Evolutionary conservation across 2,888 invertebrate species (phyloP).

Genomic region (Merodon equestris): DNA sequence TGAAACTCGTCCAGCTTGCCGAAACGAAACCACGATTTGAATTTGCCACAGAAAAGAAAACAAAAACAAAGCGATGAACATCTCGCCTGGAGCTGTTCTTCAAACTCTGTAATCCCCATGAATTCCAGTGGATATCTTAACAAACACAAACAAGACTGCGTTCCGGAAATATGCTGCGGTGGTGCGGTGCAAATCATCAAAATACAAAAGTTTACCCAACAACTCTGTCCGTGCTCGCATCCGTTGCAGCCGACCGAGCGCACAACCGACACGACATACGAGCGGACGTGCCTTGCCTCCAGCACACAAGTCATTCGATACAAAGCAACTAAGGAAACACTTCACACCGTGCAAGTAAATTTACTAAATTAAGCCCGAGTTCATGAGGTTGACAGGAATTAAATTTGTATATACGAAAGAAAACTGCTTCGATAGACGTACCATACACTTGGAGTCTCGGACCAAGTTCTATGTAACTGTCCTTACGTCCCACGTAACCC

Average conservation of each 20-base stretch:
- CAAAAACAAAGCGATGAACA: too few species aligned
- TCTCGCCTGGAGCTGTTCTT: too few species aligned
- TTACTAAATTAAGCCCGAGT: conserved; percentile 61
- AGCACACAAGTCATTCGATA: conserved; percentile 44
- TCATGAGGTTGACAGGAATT: conserved; percentile 64
- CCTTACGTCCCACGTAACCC: not conserved
- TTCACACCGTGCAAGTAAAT: conserved; percentile 58
- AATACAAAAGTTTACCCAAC: conserved; percentile 52
- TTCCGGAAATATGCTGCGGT: conserved; percentile 51
- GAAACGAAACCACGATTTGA: too few species aligned
- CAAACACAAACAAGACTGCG: conserved; percentile 43
- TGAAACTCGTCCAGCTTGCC: too few species aligned
- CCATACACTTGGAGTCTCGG: too few species aligned
- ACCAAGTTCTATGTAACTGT: too few species aligned
- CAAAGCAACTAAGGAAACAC: conserved; percentile 54
- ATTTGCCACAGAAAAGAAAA: too few species aligned
- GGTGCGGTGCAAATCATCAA: conserved; percentile 57
- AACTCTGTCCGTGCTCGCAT: conserved; percentile 25
- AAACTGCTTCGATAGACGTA: conserved; percentile 14
- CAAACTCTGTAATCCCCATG: not conserved
- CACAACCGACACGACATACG: conserved; percentile 8
- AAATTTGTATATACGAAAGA: conserved; percentile 17
- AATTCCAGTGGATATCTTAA: conserved; percentile 37
- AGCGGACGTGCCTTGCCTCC: conserved; percentile 57
- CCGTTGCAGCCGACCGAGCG: conserved; percentile 25